Base-by-base conservation (phyloP, 2,113 vertebrate genomes). In the Rhegmatorhina hoffmannsi region DNA sequence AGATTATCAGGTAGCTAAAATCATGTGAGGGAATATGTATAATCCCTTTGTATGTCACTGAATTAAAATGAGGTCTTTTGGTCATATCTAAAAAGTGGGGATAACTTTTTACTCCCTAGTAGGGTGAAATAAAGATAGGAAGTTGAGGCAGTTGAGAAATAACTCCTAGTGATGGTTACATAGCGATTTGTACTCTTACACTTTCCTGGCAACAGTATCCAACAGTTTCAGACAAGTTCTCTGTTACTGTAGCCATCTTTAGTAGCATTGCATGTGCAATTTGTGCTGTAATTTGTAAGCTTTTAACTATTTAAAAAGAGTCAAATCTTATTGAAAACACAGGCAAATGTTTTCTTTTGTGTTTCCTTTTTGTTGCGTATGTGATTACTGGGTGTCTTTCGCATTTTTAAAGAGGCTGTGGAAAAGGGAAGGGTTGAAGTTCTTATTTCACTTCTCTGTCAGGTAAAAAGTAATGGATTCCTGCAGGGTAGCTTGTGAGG, bases 391-490 rank as follows among this genome's bases (percentile, higher is more conserved):
- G 7, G 9, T 79, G 63, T 72, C 17, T 43, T 92, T 58, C 70
- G 59, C 69, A 70, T 84, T 87, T 95, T 91, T 46, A 24, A 29
- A 59, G 63, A 78, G 34, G 7, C 40, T 95, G 59, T 80, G 75
- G 26, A 74, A 60, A 43, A 77, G 64, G 68, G 68, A 82, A 83
- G 33, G 18, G 70, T 83, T 74, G 36, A 83, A 47, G 68, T 93
- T 93, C 43, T 79, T 76, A 47, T 33, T 89, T 92, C 36, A 17
- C 23, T 2, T 2, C 10, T 81, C 46, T 84, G 18, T 63, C 74
- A 91, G 62, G 87, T 93, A 20, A 77, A 93, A 96, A 88, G 62
- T 19, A 67, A 10, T 58, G 59, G 86, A 72, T 97, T 92, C 93
- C 83, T 94, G 80, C 77, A 82, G 94, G 34, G 88, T 74, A 69